Evolutionary conservation across 2,888 invertebrate species (phyloP), one percentile per base, ranked within the genome.

Genomic region (Phlogophora meticulosa): DNA sequence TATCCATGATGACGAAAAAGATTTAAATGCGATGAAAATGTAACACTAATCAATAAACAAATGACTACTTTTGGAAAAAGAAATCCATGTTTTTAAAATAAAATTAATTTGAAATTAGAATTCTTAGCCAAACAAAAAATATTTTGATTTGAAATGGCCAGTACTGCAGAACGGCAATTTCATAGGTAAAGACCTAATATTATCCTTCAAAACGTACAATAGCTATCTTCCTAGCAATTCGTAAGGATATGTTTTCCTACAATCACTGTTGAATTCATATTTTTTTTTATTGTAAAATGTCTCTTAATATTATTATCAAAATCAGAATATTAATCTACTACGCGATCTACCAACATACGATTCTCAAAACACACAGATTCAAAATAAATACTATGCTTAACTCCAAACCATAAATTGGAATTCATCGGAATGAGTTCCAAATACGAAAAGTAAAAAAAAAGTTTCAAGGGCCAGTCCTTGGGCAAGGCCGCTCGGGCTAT

Each of bases 401-500:
- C 1, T n/a, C 17, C 36, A 48, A 52, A 49, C 52, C 34, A 40
- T 22, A 51, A 46, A 60, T 52, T 20, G 34, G 36, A 49, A 40
- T 9, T 55, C 34, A 52, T 72, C 32, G 38, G 58, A 67, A 52
- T 64, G 24, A 51, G 57, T 52, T 65, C 51, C 38, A 53, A 65
- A 65, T n/a, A 36, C 22, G 56, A 67, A 67, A 70, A 36, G 10
- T 1, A 28, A 36, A 67, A 43, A 51, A 60, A 61, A 40, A 22
- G 9, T 48, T 46, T 4, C 15, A 38, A 69, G 65, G 65, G 60
- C 52, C 51, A 68, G 82, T 72, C 88, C 84, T 86, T 87, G 87
- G 59, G 75, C 87, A 88, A 88, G 88, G 87, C 78, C 88, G 66
- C 55, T 69, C 59, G 76, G 76, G 56, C 66, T 69, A 80, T 83